Conservation (phyloP, 2,888 invertebrate genomes). For the Platycheirus rosarum region DNA sequence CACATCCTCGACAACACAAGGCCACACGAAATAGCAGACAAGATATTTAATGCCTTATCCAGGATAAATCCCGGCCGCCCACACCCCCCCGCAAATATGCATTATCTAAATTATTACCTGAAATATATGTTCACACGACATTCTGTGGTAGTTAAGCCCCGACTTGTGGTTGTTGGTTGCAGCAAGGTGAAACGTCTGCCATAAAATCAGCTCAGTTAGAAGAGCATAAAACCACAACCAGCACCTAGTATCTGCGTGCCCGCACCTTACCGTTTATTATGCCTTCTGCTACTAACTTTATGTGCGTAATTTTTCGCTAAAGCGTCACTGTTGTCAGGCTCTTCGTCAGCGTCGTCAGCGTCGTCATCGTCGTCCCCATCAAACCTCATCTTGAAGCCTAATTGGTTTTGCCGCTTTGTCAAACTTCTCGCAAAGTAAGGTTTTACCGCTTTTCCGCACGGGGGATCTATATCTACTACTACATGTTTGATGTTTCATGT, state of each 20-base stretch:
- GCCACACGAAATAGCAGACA: conserved; percentile 4
- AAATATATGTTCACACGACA: conserved; percentile 67
- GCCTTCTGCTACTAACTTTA: not conserved
- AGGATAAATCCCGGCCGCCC: conserved; percentile 37
- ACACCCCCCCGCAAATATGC: conserved; percentile 39
- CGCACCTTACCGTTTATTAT: not conserved
- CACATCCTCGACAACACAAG: not conserved
- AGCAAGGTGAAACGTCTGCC: conserved; percentile 41
- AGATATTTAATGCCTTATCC: conserved; percentile 59
- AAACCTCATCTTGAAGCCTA: conserved; percentile 56
- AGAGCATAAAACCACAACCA: conserved; percentile 10
- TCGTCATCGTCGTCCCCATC: conserved; percentile 12
- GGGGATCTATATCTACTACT: no score
- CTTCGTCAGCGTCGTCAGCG: not conserved
- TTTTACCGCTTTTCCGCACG: conserved; percentile 37
- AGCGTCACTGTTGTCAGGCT: no score
- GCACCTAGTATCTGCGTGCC: not conserved
- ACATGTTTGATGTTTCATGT: conserved; percentile 16
- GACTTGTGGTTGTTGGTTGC: conserved; percentile 17
- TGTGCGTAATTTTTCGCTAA: conserved; percentile 29
- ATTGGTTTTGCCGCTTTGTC: conserved; percentile 72
- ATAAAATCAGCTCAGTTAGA: conserved; percentile 38
- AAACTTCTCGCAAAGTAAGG: conserved; percentile 62
- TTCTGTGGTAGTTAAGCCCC: conserved; percentile 36
- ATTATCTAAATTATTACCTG: conserved; percentile 67